Evolutionary conservation across 2,797 vertebrate genomes (phyloP), one percentile per base, ranked within the genome.

Genomic region (Halcyon smyrnensis): DNA sequence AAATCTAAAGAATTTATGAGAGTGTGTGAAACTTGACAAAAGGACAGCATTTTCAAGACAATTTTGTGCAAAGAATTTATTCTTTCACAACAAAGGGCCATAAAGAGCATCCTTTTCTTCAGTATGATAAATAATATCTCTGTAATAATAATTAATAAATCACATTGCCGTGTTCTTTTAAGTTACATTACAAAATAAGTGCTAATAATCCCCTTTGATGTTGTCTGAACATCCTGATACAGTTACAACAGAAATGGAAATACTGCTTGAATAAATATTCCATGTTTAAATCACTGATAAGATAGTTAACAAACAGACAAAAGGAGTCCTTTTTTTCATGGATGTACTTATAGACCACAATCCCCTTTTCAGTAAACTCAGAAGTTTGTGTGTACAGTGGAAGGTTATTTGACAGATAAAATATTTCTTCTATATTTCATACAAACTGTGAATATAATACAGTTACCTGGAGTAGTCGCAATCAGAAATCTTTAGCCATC

Each of bases 31-130:
- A 53, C n/a, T 13, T 74, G n/a, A 71, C 32, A 56, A 15, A 85
- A 73, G 43, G 75, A 70, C 12, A 56, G 8, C 12, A 24, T 65
- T 71, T 87, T 54, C 11, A 34, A 79, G 32, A 41, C 36, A 59
- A 17, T 63, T 88, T 78, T 79, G 34, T 85, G 80, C 20, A 75
- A 95, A 87, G 12, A 50, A 57, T 96, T 95, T 91, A 95, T 97
- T 95, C 41, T 79, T 84, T 94, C 70, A 75, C 64, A 75, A 69
- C 21, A 46, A 82, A 68, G 5, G 2, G 5, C 34, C 43, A 67
- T 50, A 51, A 78, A 84, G 17, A 91, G 4, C 25, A 63, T 68
- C 24, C 13, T 89, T 71, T 85, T 53, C 39, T 77, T 73, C 54
- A 76, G 37, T 53, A 69, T 45, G 60, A 43, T 41, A 64, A 64